Conservation (phyloP, 2,888 invertebrate genomes). For the Leptinotarsa rubiginosa region DNA sequence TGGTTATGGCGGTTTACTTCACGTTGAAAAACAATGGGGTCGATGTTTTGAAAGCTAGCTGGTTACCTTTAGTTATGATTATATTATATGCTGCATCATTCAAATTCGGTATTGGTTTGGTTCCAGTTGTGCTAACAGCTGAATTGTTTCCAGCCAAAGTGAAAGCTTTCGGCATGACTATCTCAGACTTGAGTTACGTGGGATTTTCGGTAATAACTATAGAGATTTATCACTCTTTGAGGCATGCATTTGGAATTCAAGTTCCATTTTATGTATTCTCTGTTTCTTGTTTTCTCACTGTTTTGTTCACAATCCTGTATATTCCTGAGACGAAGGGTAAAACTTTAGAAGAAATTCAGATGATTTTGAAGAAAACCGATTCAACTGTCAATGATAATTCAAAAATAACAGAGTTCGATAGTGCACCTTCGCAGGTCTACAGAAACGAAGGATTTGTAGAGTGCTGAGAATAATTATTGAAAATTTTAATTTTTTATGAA, state of each 20-base stretch:
- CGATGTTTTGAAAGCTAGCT: constrained; percentile 56
- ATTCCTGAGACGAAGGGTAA: constrained; percentile 60
- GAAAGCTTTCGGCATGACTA: constrained; percentile 65
- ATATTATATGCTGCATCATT: constrained; percentile 62
- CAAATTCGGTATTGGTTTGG: constrained; percentile 63
- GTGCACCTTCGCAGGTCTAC: not conserved
- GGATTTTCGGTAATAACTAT: constrained; percentile 61
- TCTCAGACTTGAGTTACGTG: constrained; percentile 63
- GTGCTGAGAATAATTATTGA: not conserved
- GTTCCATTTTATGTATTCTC: constrained; percentile 64
- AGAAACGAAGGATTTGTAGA: not conserved
- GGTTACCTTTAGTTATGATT: constrained; percentile 56
- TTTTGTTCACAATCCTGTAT: constrained; percentile 59
- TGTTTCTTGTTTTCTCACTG: constrained; percentile 59
- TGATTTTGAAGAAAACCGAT: constrained; percentile 43
- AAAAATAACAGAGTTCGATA: not conserved
- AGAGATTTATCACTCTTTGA: constrained; percentile 58
- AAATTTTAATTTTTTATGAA: no score
- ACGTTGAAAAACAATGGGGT: constrained; percentile 56
- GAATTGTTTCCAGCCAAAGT: constrained; percentile 64
- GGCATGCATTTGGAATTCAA: constrained; percentile 56
- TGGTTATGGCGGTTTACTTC: constrained; percentile 62
- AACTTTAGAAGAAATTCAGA: constrained; percentile 49
- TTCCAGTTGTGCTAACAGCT: constrained; percentile 64
- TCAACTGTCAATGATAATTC: not conserved